phyloP scores from a whole-genome alignment of 2,888 invertebrate genomes.

The Dolomedes plantarius region DNA sequence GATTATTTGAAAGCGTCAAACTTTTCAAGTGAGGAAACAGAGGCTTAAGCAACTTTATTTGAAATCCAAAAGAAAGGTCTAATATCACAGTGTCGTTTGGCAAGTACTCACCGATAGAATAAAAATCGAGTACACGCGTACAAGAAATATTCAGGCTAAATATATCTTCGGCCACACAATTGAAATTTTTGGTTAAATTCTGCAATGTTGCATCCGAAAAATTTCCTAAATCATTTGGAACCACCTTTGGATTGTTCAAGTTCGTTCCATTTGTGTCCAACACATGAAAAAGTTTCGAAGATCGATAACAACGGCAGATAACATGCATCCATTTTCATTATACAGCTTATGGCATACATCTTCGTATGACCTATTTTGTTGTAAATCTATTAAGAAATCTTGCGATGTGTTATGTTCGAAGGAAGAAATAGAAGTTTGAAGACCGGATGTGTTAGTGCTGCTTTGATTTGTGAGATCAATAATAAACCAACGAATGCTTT shows the following conservation, averaged over 20 bases:
- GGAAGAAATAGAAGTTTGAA: too few relatives aligned
- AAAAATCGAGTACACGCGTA: not conserved
- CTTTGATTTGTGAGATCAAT: too few relatives aligned
- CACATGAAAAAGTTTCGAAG: too few relatives aligned
- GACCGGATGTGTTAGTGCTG: too few relatives aligned
- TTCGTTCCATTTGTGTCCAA: too few relatives aligned
- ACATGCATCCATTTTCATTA: too few relatives aligned
- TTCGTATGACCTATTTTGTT: too few relatives aligned
- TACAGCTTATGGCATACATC: too few relatives aligned
- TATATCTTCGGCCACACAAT: not conserved
- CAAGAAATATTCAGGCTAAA: not conserved
- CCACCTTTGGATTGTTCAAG: not conserved
- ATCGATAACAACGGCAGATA: too few relatives aligned
- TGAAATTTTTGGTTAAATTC: conserved; percentile 1
- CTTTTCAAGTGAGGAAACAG: conserved; percentile 14
- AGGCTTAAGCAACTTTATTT: not conserved
- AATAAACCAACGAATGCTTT: too few relatives aligned
- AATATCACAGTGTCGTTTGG: not conserved
- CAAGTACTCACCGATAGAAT: not conserved
- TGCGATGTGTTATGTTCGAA: too few relatives aligned
- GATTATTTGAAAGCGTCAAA: conserved; percentile 16
- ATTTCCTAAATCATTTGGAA: not conserved
- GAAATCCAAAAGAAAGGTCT: conserved; percentile 8
- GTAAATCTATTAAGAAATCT: too few relatives aligned
- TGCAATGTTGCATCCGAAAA: not conserved